Percentiles rank a stretch among this genome's conserved stretches.
Evolutionary conservation across 2,888 invertebrate species (phyloP).

Genomic region (Meandrusa payeni): DNA sequence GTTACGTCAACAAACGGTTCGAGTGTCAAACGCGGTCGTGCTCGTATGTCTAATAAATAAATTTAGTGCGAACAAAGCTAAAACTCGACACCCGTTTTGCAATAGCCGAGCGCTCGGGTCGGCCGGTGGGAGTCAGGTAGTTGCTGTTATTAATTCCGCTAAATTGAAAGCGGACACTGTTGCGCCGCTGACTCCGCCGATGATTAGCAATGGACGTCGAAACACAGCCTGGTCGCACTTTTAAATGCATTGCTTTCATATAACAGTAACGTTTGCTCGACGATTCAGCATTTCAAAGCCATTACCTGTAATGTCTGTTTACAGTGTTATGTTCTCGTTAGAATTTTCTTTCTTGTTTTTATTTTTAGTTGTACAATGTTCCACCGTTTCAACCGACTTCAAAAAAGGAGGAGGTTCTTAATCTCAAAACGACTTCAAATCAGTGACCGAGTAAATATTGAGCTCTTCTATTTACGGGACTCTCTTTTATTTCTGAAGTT

Average conservation of each 20-base stretch:
- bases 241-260: conserved; percentile 27
- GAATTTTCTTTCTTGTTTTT: conserved; percentile 11
- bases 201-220: conserved; percentile 35
- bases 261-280: conserved; percentile 6
- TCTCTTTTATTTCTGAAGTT: too few relatives aligned
- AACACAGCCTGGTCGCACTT: conserved; percentile 29
- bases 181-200: conserved; percentile 33
- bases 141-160: conserved; percentile 62
- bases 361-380: too few relatives aligned
- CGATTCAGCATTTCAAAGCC: conserved; percentile 6
- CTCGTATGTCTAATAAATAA: too few relatives aligned
- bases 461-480: too few relatives aligned
- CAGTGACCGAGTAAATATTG: too few relatives aligned
- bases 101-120: conserved; percentile 29
- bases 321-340: conserved; percentile 8
- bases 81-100: conserved; percentile 30
- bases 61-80: conserved; percentile 27
- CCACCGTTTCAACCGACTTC: too few relatives aligned
- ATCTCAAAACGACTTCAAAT: too few relatives aligned
- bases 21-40: too few relatives aligned
- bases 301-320: conserved; percentile 3
- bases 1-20: too few relatives aligned
- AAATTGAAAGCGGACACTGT: conserved; percentile 57
- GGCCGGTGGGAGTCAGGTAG: conserved; percentile 38
- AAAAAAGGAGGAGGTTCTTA: too few relatives aligned